Evolutionary conservation across 2,888 invertebrate species (phyloP), one percentile per base, ranked within the genome.

Genomic region (Elysia crispata): DNA sequence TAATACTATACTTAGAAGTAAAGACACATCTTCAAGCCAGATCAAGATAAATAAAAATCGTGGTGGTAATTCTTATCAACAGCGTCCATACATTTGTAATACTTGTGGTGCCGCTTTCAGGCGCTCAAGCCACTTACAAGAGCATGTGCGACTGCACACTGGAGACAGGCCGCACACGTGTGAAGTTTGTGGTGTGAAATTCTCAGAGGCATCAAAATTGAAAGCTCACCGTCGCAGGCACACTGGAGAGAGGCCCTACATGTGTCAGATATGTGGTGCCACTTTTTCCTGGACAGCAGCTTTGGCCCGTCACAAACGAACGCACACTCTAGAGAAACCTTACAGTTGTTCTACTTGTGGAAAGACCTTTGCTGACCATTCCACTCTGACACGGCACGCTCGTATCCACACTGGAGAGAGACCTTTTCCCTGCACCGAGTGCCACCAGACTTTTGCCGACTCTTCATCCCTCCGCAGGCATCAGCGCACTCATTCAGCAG

Each of bases 391-490:
- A 18, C 67, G 80, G 1, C 82, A 82, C 78, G 76, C 57, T 49
- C 78, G 82, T n/a, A 81, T 79, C 18, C 82, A 82, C 72, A 82
- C 82, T 1, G 78, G 78, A 13, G 77, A 80, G n/a, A 66, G 77
- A 30, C 82, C 82, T 11, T 82, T 66, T n/a, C 31, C 75, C 6
- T 82, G 82, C 64, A 77, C 78, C 23, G 41, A 73, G 13, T 82
- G 82, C 66, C 41, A 57, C n/a, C 30, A 60, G 0, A 25, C 70
- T 13, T 82, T 82, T 69, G 76, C 82, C 18, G 80, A 81, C 23
- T 57, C 74, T 20, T 82, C 82, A 15, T 77, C 76, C 15, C 75
- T 82, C 20, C 76, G 76, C 20, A 75, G 78, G 23, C 82, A 82
- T 73, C 75, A 66, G 73, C 57, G 76, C 49, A 78, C 73, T 31